Evolutionary conservation across 2,113 vertebrate species (phyloP), one percentile per base, ranked within the genome.

Genomic region (Pterocles gutturalis): DNA sequence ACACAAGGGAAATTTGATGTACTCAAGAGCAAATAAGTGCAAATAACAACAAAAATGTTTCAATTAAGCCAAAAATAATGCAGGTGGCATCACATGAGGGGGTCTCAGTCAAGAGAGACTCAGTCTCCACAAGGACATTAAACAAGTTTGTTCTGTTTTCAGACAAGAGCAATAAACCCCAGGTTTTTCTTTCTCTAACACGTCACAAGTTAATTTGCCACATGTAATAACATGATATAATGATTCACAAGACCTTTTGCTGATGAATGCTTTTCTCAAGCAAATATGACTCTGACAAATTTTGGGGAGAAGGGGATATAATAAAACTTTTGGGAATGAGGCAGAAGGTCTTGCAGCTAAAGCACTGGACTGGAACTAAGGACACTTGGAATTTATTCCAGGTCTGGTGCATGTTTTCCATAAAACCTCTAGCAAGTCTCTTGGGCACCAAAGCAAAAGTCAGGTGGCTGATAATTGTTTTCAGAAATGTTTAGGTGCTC

Each of bases 41-140:
- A 94, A 92, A 87, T 77, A 93, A 65, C 57, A 89, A 70, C 36
- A 54, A 55, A 96, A 97, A 55, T 73, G 45, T 77, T 84, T 93
- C 80, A 96, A 86, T 97, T 96, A 97, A 88, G 49, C 36, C 49
- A 70, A 80, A 87, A 76, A 49, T 80, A 93, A 92, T 22, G 66
- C 96, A 93, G 90, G 95, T 95, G 83, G 77, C 66, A 94, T 78
- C 77, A 69, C 73, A 71, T 31, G 87, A 95, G 77, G 87, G 85
- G 36, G 53, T 84, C 71, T 95, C 91, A 70, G 81, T 41, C 73
- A 92, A 71, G 61, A 95, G 53, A 92, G 71, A 49, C 48, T 87
- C 55, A 79, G 76, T n/a, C 58, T 91, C 66, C 41, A 51, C 58
- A 62, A 70, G 77, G 83, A 85, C 70, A 60, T 87, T 69, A 77